Conservation (phyloP, 1,140 invertebrate genomes). For the Drosophila simulans region DNA sequence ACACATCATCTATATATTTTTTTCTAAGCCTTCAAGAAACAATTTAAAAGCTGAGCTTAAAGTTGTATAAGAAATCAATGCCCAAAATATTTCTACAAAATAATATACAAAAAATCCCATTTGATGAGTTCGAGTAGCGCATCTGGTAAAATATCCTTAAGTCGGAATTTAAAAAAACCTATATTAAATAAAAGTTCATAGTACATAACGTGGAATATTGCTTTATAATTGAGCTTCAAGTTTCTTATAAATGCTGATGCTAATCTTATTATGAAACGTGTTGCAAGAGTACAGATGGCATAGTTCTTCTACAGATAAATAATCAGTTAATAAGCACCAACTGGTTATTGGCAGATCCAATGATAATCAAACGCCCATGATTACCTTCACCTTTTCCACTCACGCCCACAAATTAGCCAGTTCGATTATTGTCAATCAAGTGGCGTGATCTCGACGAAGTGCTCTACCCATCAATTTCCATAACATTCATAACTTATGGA, state of each 20-base stretch:
- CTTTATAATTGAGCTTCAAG: neutral
- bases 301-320: slow-evolving; percentile 24
- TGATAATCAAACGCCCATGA: slow-evolving; percentile 28
- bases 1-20: neutral
- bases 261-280: slow-evolving; percentile 10
- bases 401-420: slow-evolving; percentile 48
- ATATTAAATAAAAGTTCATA: no score
- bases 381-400: slow-evolving; percentile 50
- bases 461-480: slow-evolving; percentile 39
- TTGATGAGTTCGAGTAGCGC: no score
- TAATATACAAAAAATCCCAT: neutral
- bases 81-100: slow-evolving; percentile 11
- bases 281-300: slow-evolving; percentile 21
- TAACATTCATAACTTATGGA: slow-evolving; percentile 27
- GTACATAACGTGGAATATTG: no score
- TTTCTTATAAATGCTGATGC: slow-evolving; percentile 11
- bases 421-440: slow-evolving; percentile 41
- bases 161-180: no score
- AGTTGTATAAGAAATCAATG: neutral
- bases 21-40: neutral
- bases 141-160: neutral
- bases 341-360: slow-evolving; percentile 19
- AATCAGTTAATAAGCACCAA: slow-evolving; percentile 17
- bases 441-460: slow-evolving; percentile 8
- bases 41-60: neutral